Percentiles rank a stretch among this genome's conserved stretches.
phyloP scores from a whole-genome alignment of 23 tunicate species.

The Halocynthia aurantium region DNA sequence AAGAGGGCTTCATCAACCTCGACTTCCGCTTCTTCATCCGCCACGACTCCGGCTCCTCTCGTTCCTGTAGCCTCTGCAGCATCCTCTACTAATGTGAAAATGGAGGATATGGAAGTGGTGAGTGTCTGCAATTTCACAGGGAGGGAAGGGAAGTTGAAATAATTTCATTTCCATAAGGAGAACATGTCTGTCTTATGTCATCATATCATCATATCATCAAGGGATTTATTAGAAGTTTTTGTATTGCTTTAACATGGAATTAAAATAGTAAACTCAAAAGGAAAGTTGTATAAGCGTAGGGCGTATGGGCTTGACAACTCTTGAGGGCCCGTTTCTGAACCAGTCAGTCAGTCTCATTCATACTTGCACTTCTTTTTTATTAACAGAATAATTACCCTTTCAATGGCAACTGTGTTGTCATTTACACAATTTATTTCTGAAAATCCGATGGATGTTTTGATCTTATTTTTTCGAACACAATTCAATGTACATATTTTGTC shows the following conservation, averaged over 20 bases:
- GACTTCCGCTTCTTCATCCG: conserved; percentile 23
- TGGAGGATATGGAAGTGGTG: conserved; percentile 94
- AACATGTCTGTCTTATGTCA: no score
- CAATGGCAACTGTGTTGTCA: no score
- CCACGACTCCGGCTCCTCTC: conserved; percentile 3
- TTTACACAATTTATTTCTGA: no score
- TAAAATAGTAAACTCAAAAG: neutral
- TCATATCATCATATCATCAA: no score
- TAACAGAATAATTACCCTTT: no score
- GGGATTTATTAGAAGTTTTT: neutral
- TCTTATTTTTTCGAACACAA: neutral
- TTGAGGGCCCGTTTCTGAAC: no score
- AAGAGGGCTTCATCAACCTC: conserved; percentile 59
- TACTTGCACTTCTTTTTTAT: no score
- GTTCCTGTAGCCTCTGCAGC: neutral
- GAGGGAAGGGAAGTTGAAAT: no score
- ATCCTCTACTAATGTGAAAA: conserved; percentile 24
- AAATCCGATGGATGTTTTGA: neutral
- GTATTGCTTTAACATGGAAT: neutral
- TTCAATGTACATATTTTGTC: neutral
- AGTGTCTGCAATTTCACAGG: neutral
- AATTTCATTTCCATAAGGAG: no score
- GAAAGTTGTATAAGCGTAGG: neutral
- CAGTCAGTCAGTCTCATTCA: no score
- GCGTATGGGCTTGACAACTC: no score